phyloP scores from a whole-genome alignment of 64 coral and sea anemone genomes.

The Astreopora myriophthalma region DNA sequence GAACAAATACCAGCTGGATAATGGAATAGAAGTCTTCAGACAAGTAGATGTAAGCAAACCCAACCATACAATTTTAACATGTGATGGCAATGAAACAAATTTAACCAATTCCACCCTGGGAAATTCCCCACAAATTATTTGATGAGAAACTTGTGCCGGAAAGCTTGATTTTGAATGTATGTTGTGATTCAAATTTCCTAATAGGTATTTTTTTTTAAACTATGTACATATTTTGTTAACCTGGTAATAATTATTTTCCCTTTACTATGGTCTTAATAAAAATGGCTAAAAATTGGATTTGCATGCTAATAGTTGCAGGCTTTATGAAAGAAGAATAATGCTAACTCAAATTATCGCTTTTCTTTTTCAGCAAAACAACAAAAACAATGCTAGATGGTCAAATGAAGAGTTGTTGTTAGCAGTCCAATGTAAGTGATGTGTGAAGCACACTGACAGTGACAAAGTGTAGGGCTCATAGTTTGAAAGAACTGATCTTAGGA shows the following conservation, averaged over 20 bases:
- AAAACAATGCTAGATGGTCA: slow-evolving; percentile 96
- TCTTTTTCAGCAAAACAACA: slow-evolving; percentile 81
- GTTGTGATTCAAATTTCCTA: too few relatives aligned
- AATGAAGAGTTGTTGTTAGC: slow-evolving; percentile 92
- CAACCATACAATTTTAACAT: neutral
- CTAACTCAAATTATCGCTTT: neutral
- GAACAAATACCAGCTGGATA: slow-evolving; percentile 82
- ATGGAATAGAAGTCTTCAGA: slow-evolving; percentile 81
- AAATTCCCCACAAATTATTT: too few relatives aligned
- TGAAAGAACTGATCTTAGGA: too few relatives aligned
- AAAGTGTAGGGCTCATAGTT: neutral
- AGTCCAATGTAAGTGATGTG: slow-evolving; percentile 80
- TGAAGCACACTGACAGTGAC: neutral
- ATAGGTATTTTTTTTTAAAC: too few relatives aligned
- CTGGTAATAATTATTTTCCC: too few relatives aligned
- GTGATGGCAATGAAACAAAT: too few relatives aligned
- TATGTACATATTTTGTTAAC: too few relatives aligned
- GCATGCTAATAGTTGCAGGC: too few relatives aligned
- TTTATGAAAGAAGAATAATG: neutral
- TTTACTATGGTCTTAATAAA: too few relatives aligned
- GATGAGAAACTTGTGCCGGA: too few relatives aligned
- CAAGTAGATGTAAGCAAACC: slow-evolving; percentile 81
- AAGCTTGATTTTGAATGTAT: too few relatives aligned
- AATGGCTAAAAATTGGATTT: too few relatives aligned
- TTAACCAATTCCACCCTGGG: neutral